Percentiles rank a stretch among this genome's conserved stretches.
These are phyloP conservation scores for Crypturellus undulatus DNA, from an alignment of 2,113 vertebrate genomes.

Conservation along the genomic window DNA sequence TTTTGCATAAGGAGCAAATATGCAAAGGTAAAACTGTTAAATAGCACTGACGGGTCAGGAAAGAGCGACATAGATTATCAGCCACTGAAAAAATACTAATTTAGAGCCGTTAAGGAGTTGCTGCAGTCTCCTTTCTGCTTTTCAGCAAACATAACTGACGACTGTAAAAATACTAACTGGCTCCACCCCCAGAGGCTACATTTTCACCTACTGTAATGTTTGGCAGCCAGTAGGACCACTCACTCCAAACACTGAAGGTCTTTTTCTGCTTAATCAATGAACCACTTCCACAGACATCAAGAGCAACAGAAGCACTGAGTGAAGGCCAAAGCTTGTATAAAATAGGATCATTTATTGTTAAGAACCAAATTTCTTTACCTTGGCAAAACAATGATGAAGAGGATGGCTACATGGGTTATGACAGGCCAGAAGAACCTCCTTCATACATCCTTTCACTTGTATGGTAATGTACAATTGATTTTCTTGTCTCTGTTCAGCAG, in stretches of 20 bases:
- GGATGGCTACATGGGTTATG: not conserved
- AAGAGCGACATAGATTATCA: not conserved
- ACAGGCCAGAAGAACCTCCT: not conserved
- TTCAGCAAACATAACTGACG: not conserved
- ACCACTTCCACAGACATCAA: not conserved
- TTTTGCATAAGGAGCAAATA: not conserved
- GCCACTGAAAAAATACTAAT: not conserved
- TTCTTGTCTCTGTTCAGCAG: constrained; percentile 7
- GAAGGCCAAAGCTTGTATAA: not conserved
- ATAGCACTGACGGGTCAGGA: not conserved
- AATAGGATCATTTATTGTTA: not conserved
- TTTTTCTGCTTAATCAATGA: not conserved
- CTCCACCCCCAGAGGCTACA: not conserved
- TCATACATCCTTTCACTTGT: not conserved
- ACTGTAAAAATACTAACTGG: not conserved
- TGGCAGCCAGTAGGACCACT: not conserved
- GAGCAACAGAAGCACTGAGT: not conserved
- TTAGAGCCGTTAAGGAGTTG: not conserved
- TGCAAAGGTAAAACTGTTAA: not conserved
- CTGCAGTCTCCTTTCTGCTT: not conserved
- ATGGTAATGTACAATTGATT: constrained; percentile 21
- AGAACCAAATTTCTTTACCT: not conserved
- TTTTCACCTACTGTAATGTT: not conserved
- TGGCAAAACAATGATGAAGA: not conserved
- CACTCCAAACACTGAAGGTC: not conserved